Conservation (phyloP, 2,113 vertebrate genomes). For the Prionailurus viverrinus region DNA sequence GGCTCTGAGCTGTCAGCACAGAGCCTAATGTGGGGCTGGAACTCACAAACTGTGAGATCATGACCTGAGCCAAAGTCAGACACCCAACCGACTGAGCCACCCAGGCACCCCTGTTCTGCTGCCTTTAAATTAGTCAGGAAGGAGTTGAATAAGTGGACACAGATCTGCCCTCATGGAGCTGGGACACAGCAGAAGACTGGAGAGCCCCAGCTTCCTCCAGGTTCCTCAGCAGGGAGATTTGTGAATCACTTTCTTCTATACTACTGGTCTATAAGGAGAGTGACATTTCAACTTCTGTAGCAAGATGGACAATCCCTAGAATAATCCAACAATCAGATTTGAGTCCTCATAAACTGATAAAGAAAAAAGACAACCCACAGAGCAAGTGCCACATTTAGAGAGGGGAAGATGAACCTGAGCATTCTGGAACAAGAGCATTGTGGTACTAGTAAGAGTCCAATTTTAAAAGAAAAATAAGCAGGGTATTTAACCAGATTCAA, state of each 20-base stretch:
- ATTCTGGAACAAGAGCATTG: not conserved
- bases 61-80: too few relatives aligned
- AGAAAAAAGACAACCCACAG: not conserved
- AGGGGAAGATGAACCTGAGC: not conserved
- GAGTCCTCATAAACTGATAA: not conserved
- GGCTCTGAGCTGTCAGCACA: too few relatives aligned
- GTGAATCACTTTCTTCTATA: not conserved
- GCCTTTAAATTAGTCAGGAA: not conserved
- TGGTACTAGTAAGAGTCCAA: not conserved
- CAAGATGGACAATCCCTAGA: not conserved
- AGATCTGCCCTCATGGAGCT: not conserved
- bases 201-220: not conserved
- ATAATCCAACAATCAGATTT: not conserved
- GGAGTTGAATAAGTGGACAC: not conserved
- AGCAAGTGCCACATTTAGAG: not conserved
- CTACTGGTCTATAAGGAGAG: not conserved
- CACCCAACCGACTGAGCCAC: too few relatives aligned
- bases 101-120: not conserved
- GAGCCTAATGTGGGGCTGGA: too few relatives aligned
- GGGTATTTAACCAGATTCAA: not conserved
- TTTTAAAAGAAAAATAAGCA: slow-evolving; percentile 21
- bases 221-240: not conserved
- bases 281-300: not conserved
- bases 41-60: too few relatives aligned
- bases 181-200: not conserved